A percentile compares a stretch with the other conserved stretches of the same genome.
Conservation (phyloP, 2,797 vertebrate genomes). For the Bucorvus abyssinicus region DNA sequence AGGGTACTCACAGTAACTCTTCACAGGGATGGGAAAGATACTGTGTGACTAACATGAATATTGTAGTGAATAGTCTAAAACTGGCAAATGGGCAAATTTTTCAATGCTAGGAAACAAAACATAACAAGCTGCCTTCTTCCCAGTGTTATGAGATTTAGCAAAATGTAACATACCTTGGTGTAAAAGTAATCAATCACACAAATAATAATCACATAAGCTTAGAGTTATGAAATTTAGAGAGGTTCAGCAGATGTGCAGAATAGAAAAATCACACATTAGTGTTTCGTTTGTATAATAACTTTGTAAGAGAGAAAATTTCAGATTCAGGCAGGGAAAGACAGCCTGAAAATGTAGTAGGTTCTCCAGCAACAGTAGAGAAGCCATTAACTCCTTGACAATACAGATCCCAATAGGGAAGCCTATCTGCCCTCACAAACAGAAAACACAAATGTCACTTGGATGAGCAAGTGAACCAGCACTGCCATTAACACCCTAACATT, state of each 20-base stretch:
- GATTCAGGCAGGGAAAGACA: not conserved
- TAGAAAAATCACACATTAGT: not conserved
- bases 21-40: not conserved
- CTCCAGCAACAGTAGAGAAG: not conserved
- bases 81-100: not conserved
- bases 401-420: not conserved
- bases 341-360: not conserved
- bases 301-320: not conserved
- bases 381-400: not conserved
- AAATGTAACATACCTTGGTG: not conserved
- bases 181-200: not conserved
- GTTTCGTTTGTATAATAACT: not conserved
- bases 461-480: not conserved
- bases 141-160: not conserved
- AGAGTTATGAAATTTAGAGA: not conserved
- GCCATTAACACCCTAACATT: not conserved
- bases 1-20: not conserved
- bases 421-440: not conserved
- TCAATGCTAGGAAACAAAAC: not conserved
- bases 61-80: not conserved
- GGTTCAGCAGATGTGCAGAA: not conserved
- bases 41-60: not conserved
- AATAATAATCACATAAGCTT: not conserved
- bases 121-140: not conserved
- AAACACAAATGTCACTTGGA: not conserved